Base-by-base conservation (phyloP, 1,140 invertebrate genomes). In the Drosophila azteca region DNA sequence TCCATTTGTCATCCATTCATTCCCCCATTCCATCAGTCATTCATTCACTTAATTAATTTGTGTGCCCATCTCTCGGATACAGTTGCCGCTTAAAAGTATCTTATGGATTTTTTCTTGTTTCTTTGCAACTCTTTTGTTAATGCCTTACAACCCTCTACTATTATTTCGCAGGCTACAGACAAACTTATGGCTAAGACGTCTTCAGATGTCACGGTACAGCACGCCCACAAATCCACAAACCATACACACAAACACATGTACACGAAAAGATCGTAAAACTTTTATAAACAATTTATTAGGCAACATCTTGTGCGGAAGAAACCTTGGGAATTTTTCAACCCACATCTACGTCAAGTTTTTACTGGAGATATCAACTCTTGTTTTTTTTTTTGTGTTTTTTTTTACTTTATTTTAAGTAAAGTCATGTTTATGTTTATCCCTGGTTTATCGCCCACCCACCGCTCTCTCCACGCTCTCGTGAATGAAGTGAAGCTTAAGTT, bases 141-240 rank as follows among this genome's bases (percentile, higher is more conserved):
- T 79, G 44, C 29, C 52, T 54, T 24, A 53, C 15, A n/a, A 22
- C 51, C 20, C 51, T 49, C 13, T 46, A 46, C 43, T 26, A 8
- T 58, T 60, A 26, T 39, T 66, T 60, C 58, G 15, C 73, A 81
- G 80, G 79, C 65, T 55, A 66, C 82, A 83, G 55, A 57, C 43
- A 39, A 26, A 87, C 65, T 61, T 85, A 71, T 6, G 82, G 83
- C 50, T 85, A 87, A 60, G 8, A 60, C 61, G 60, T 50, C 31
- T 55, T 65, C 76, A 66, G 66, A 65, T 72, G 66, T 57, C 50
- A 76, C 61, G 67, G 76, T 46, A 59, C 76, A 49, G 57, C 72
- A 79, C 72, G 26, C 76, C 69, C 59, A 50, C 0, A 20, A 20
- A 1, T 20, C 17, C 17, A 20, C 17, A 20, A 20, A 20, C 17